These are phyloP conservation scores for Sinocyclocheilus anophthalmus DNA, from an alignment of 2,113 vertebrate genomes.

Conservation along the genomic window DNA sequence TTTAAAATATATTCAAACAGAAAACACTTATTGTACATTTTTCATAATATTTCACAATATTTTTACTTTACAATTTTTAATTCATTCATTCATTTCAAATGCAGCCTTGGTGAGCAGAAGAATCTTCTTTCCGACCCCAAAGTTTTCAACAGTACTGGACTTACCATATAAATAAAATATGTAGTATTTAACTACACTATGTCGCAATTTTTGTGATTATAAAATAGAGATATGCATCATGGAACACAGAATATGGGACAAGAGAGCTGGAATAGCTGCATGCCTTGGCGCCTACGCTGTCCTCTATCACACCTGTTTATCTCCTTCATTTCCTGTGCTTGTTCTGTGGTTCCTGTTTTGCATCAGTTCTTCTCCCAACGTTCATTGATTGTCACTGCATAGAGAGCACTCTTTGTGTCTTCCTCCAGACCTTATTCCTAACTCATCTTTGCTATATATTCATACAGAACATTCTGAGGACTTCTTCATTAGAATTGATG, in stretches of 20 bases:
- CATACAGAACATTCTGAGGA: conserved; percentile 32
- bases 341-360: conserved; percentile 41
- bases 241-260: neutral
- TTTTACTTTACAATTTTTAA: no score
- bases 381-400: no score
- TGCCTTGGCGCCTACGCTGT: conserved; percentile 18
- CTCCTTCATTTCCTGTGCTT: conserved; percentile 48
- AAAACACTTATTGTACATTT: no score
- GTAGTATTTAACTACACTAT: neutral
- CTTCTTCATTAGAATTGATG: neutral
- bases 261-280: neutral
- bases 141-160: neutral
- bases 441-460: conserved; percentile 36
- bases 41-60: no score
- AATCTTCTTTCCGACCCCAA: neutral
- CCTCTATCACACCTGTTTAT: conserved; percentile 49
- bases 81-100: no score
- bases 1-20: no score
- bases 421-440: conserved; percentile 31
- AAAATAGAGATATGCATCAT: neutral
- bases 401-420: neutral
- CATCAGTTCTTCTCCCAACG: conserved; percentile 32
- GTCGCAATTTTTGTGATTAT: neutral
- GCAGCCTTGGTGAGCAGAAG: neutral
- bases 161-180: neutral